Percentiles rank a stretch among this genome's conserved stretches.
phyloP scores from a whole-genome alignment of 2,797 vertebrate species.

The Jordanella pulchra region DNA sequence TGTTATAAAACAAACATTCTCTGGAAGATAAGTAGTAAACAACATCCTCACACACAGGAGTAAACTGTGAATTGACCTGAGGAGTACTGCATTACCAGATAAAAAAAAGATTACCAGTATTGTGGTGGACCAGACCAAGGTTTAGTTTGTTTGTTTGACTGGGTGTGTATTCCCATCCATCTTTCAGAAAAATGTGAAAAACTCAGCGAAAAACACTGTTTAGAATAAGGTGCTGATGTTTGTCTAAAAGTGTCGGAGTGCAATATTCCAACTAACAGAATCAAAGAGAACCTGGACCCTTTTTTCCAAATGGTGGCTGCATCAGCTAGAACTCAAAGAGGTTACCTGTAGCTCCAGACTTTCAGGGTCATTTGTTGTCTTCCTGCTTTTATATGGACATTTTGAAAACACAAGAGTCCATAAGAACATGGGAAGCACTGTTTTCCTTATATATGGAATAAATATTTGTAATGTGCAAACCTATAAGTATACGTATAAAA shows the following conservation, averaged over 20 bases:
- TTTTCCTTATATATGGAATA: background rate
- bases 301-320: conserved; percentile 64
- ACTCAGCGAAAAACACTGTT: too few species aligned
- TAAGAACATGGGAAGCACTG: background rate
- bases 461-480: background rate
- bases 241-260: conserved; percentile 35
- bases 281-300: conserved; percentile 64
- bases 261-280: conserved; percentile 43
- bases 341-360: conserved; percentile 53
- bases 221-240: conserved; percentile 12
- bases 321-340: conserved; percentile 56
- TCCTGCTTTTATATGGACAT: background rate
- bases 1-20: conserved; percentile 53
- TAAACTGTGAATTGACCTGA: conserved; percentile 70
- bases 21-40: conserved; percentile 36
- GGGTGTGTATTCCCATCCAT: conserved; percentile 3
- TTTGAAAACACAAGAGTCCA: too few species aligned
- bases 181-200: conserved; percentile 13
- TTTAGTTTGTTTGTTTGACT: conserved; percentile 12
- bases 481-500: background rate
- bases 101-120: conserved; percentile 74
- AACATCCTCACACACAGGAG: conserved; percentile 26
- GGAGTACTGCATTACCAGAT: conserved; percentile 60
- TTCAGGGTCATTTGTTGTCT: conserved; percentile 9
- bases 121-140: conserved; percentile 33